Percentiles rank a stretch among this genome's conserved stretches.
These are phyloP conservation scores for Spodoptera frugiperda DNA, from an alignment of 1,140 invertebrate genomes.

Conservation along the genomic window DNA sequence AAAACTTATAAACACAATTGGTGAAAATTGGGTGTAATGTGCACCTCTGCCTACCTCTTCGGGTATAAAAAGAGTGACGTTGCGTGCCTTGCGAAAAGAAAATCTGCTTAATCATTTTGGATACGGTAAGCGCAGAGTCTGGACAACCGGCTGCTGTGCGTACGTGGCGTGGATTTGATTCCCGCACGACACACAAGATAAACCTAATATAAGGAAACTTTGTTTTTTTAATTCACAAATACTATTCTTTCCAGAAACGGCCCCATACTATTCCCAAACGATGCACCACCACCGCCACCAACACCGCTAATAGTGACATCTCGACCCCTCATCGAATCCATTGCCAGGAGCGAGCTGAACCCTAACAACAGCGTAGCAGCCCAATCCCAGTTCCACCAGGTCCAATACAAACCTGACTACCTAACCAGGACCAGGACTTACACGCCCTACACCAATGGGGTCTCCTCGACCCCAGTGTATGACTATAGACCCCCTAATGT, in stretches of 20 bases:
- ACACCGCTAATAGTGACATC: conserved; percentile 79
- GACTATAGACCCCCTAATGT: conserved; percentile 14
- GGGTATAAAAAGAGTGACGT: no score
- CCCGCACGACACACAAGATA: no score
- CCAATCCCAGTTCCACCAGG: conserved; percentile 54
- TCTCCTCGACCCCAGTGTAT: conserved; percentile 12
- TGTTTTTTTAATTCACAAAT: no score
- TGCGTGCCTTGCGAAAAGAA: no score
- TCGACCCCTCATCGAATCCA: conserved; percentile 72
- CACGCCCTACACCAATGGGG: conserved; percentile 47
- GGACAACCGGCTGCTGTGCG: no score
- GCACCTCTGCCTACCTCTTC: no score
- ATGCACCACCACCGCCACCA: conserved; percentile 65
- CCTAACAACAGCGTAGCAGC: conserved; percentile 59
- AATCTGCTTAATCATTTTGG: no score
- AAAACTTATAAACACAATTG: no score
- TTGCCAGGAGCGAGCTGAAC: conserved; percentile 72
- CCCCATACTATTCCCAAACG: conserved; percentile 80
- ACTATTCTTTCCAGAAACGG: conserved; percentile 73
- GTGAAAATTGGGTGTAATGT: no score
- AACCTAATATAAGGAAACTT: no score
- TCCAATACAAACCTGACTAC: conserved; percentile 50
- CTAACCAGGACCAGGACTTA: conserved; percentile 51
- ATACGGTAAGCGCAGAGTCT: no score
- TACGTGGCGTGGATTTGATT: no score